Conservation (phyloP, 2,797 vertebrate species). For the Oreonectes daqikongensis region DNA sequence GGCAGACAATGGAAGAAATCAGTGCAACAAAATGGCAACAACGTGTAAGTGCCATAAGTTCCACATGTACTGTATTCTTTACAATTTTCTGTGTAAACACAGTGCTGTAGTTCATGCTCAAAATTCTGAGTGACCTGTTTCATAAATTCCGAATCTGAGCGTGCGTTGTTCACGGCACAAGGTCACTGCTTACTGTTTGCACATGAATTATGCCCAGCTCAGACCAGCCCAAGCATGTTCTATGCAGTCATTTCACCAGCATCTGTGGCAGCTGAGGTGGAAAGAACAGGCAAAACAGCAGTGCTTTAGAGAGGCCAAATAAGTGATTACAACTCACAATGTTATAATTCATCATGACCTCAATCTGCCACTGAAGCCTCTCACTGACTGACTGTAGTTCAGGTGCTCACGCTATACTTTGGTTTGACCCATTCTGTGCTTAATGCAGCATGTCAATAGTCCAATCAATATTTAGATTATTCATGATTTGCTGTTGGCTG, state of each 20-base stretch:
- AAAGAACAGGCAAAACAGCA: constrained; percentile 52
- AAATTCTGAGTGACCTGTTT: neutral
- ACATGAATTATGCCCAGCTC: constrained; percentile 72
- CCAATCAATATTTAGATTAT: no score
- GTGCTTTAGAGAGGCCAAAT: constrained; percentile 73
- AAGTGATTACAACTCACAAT: constrained; percentile 78
- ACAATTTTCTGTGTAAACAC: neutral
- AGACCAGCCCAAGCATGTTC: constrained; percentile 61
- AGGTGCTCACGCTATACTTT: constrained; percentile 66
- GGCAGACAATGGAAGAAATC: no score
- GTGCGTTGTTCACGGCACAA: constrained; percentile 58
- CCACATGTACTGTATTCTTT: no score
- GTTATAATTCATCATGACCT: constrained; percentile 85
- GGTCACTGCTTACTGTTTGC: constrained; percentile 70
- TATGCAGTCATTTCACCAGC: constrained; percentile 65
- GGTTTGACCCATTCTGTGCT: constrained; percentile 68
- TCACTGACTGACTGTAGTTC: constrained; percentile 77
- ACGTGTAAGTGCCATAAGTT: no score
- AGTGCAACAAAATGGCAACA: no score
- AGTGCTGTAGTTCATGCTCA: no score
- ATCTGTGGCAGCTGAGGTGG: constrained; percentile 73
- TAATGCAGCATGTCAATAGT: no score
- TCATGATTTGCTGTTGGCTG: no score
- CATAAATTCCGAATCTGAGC: constrained; percentile 5
- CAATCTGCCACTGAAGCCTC: constrained; percentile 77